Evolutionary conservation across 1,140 invertebrate genomes (phyloP).

Genomic region (Meloidogyne hapla): DNA sequence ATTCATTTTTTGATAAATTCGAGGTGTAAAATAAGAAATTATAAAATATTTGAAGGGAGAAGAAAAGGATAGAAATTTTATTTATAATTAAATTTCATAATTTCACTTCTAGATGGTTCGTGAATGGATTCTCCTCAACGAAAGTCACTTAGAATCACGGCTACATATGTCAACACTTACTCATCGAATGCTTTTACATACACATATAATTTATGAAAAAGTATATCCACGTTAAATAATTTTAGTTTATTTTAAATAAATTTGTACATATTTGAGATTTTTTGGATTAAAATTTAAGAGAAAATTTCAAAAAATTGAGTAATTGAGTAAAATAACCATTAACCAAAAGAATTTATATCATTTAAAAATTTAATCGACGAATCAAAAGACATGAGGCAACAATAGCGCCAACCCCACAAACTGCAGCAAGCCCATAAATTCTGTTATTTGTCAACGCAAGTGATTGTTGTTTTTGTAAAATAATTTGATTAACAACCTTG

Average conservation of each 20-base stretch:
- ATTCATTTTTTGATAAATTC: no score
- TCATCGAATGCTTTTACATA: conserved; percentile 57
- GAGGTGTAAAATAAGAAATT: neutral
- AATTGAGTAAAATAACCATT: neutral
- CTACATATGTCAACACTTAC: conserved; percentile 55
- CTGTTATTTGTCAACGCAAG: neutral
- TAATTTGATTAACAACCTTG: neutral
- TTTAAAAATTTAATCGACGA: neutral
- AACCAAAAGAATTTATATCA: neutral
- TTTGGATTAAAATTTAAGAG: no score
- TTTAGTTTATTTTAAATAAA: neutral
- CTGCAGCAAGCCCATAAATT: neutral
- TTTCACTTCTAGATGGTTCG: conserved; percentile 54
- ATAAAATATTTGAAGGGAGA: no score
- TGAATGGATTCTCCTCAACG: conserved; percentile 60
- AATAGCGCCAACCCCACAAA: neutral
- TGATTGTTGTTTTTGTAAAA: neutral
- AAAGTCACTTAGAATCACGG: conserved; percentile 55
- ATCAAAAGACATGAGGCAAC: neutral
- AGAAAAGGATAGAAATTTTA: no score
- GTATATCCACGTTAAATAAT: conserved; percentile 54
- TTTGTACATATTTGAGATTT: no score
- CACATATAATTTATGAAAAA: conserved; percentile 59
- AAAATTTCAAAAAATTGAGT: neutral
- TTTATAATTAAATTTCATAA: conserved; percentile 3